Percentiles rank a stretch among this genome's conserved stretches.
Evolutionary conservation across 2,113 vertebrate species (phyloP).

Genomic region (Paradisaea rubra): DNA sequence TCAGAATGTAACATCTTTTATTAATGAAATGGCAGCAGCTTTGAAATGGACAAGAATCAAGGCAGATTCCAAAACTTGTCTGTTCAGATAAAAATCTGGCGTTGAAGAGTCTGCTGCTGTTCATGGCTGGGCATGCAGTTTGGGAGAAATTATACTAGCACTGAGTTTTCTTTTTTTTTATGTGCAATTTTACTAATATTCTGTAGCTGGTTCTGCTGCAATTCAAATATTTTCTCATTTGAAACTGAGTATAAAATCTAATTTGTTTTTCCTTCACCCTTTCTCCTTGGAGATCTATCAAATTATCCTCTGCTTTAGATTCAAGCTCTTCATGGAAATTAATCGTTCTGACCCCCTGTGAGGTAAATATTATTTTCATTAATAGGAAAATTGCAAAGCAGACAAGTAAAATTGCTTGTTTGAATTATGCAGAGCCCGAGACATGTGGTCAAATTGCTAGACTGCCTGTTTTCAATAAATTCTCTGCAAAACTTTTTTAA

Average conservation of each 20-base stretch:
- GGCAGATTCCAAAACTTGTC: background rate
- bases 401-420: slow-evolving; percentile 9
- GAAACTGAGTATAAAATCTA: background rate
- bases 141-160: background rate
- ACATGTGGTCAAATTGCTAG: background rate
- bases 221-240: background rate
- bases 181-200: background rate
- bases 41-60: background rate
- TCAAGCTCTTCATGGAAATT: background rate
- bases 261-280: background rate
- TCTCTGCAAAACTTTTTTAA: background rate
- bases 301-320: background rate
- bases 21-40: background rate
- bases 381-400: slow-evolving; percentile 15
- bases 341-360: slow-evolving; percentile 10
- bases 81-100: background rate
- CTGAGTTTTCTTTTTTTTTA: background rate
- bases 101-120: background rate
- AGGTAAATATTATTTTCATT: slow-evolving; percentile 50
- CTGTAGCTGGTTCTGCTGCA: background rate
- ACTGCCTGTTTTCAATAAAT: background rate
- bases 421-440: background rate
- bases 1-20: background rate
- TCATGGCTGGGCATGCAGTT: background rate
- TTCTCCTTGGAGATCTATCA: slow-evolving; percentile 1